Evolutionary conservation across 2,797 vertebrate genomes (phyloP), one percentile per base, ranked within the genome.

Genomic region (Gymnoscopelus braueri): DNA sequence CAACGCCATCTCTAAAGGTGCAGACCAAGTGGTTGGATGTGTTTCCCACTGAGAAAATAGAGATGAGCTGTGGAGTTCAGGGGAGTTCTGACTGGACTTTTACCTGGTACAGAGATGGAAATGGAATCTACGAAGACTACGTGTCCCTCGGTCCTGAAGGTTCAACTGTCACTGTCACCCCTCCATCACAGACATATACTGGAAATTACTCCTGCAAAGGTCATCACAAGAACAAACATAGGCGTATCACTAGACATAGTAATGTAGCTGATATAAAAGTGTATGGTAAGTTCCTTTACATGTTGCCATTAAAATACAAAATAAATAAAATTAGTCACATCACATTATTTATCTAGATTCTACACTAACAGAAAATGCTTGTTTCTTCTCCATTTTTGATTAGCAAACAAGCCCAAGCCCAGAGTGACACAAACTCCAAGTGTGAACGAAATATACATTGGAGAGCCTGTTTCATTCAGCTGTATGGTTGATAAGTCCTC

Each of bases 161-260:
- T 11, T 71, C 74, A 0, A 4, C 10, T 1, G 79, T 90, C 3
- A 85, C 47, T 13, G 56, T 89, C 29, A 50, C n/a, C 2, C 60
- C 78, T 58, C 49, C 7, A 14, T 1, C 47, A 23, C 0, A 2
- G 1, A 8, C 1, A 8, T 2, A 85, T 50, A 1, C 51, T 53
- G 85, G 80, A 66, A 3, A 0, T 0, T 93, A 92, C 64, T 1
- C 0, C 5, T 93, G 92, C 78, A 13, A 26, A 65, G 90, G 72
- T 73, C 6, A 29, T 11, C 60, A 86, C 60, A 77, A 68, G 75
- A 50, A 3, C 51, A 82, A 19, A 19, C 19, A 19, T 1, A 23
- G 1, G 0, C 3, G 61, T 0, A 0, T 0, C 0, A 75, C 69
- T 11, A 2, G 0, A 12, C 0, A 0, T 0, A 91, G 88, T 32